Base-by-base conservation (phyloP, 1,140 invertebrate species). In the Cyphomyrmex costatus region DNA sequence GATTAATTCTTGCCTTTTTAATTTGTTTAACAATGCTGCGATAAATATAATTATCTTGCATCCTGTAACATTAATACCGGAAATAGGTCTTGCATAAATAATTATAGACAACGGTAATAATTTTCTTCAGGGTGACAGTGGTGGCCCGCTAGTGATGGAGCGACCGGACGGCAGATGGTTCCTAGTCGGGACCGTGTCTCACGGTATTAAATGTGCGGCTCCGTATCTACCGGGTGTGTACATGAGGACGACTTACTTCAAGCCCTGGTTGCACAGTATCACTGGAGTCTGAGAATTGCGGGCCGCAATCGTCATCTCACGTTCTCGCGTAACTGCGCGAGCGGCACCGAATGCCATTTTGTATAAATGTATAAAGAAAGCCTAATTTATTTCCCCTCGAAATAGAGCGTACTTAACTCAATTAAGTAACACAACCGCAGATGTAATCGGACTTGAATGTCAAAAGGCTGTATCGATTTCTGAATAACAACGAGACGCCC, bases 151-250 rank as follows among this genome's bases (percentile, higher is more conserved):
- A 78, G 97, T 98, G 46, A 95, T 99, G 27, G 97, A 98, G 93
- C 95, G 98, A 82, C 95, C 96, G 0, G 98, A 99, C 91, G 98
- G 98, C 19, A 96, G 97, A 80, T 99, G 98, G 97, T 97, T 98
- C 82, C 95, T 99, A 5, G 98, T 98, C 2, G 99, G 98, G 14
- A 99, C 98, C 0, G 98, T 99, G 0, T 99, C 98, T 6, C 99
- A 99, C 94, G 99, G 99, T 16, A 99, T 98, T 86, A 98, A 98
- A 92, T 99, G 98, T 93, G 98, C 98, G 1, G 97, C 98, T 42
- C 98, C 98, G 0, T 98, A 98, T 92, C 94, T 98, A 73, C 98
- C 98, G 0, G 98, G 98, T 46, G 98, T 99, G 2, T 99, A 99
- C 93, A 99, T 99, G 98, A 96, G 98, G 85, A 98, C 98, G 76